Conservation (phyloP, 2,888 invertebrate genomes). For the Drosophila merina region DNA sequence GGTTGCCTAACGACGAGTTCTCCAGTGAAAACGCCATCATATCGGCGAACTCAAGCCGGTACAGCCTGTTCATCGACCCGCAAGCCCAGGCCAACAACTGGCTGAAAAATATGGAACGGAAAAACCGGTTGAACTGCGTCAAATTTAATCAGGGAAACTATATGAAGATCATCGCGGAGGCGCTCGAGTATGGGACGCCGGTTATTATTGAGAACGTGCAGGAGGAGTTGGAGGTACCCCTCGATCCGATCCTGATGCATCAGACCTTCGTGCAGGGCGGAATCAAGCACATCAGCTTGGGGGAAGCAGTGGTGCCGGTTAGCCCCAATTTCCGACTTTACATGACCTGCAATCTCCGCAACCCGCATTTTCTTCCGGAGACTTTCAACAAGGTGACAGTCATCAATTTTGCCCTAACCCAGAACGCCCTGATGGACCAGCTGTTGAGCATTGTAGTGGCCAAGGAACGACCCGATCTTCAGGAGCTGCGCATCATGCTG, state of each 20-base stretch:
- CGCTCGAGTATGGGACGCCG: conserved; percentile 90
- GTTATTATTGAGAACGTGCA: conserved; percentile 93
- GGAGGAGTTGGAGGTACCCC: conserved; percentile 92
- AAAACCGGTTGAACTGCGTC: conserved; percentile 81
- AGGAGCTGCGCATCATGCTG: conserved; percentile 91
- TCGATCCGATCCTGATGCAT: conserved; percentile 91
- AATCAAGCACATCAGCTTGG: conserved; percentile 90
- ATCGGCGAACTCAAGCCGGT: conserved; percentile 91
- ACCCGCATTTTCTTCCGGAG: conserved; percentile 95
- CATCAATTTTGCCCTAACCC: conserved; percentile 92
- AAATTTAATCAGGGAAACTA: conserved; percentile 83
- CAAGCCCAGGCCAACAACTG: conserved; percentile 97
- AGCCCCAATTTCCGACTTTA: conserved; percentile 91
- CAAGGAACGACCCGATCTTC: conserved; percentile 94
- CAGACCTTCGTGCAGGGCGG: conserved; percentile 92
- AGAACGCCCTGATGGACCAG: conserved; percentile 93
- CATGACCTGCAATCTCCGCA: conserved; percentile 94
- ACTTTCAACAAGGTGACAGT: conserved; percentile 93
- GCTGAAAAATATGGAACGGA: conserved; percentile 93
- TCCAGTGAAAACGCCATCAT: conserved; percentile 96
- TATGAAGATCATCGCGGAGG: conserved; percentile 86
- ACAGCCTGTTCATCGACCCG: conserved; percentile 96
- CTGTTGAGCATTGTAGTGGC: conserved; percentile 94
- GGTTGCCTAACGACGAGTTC: conserved; percentile 92
- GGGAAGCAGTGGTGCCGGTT: conserved; percentile 93